Evolutionary conservation across 2,797 vertebrate species (phyloP).

Genomic region (Hapalemur alaotrensis): DNA sequence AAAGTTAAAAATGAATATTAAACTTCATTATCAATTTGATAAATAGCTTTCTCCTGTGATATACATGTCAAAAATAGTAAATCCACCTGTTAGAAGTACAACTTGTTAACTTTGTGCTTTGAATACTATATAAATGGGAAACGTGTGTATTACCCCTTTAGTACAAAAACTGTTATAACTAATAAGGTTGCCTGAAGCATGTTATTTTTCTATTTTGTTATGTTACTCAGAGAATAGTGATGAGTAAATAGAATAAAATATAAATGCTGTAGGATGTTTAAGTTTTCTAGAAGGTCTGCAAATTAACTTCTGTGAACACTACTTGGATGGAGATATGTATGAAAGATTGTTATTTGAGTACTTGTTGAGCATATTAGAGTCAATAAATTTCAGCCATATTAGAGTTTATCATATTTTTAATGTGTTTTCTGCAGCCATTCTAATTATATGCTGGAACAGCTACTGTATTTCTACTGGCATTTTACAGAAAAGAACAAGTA

Average conservation of each 20-base stretch:
- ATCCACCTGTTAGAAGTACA: background rate
- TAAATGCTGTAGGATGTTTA: background rate
- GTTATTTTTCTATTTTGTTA: background rate
- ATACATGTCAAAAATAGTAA: background rate
- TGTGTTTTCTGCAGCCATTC: constrained; percentile 6
- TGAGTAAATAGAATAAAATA: constrained; percentile 6
- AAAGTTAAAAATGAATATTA: constrained; percentile 13
- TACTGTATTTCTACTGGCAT: constrained; percentile 4
- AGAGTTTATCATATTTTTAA: constrained; percentile 22
- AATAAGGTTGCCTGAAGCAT: background rate
- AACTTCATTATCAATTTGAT: background rate
- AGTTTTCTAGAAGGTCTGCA: background rate
- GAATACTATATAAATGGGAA: background rate
- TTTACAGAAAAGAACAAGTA: constrained; percentile 47
- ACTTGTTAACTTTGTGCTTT: background rate
- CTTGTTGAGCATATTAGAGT: background rate
- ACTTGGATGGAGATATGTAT: background rate
- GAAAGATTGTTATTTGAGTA: background rate
- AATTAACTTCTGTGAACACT: background rate
- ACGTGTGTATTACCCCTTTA: background rate
- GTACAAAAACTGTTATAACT: background rate
- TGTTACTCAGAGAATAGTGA: background rate
- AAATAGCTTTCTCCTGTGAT: background rate
- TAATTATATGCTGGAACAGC: background rate
- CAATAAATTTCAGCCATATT: constrained; percentile 28